Conservation (phyloP, 2,113 vertebrate genomes). For the Scalopus aquaticus region DNA sequence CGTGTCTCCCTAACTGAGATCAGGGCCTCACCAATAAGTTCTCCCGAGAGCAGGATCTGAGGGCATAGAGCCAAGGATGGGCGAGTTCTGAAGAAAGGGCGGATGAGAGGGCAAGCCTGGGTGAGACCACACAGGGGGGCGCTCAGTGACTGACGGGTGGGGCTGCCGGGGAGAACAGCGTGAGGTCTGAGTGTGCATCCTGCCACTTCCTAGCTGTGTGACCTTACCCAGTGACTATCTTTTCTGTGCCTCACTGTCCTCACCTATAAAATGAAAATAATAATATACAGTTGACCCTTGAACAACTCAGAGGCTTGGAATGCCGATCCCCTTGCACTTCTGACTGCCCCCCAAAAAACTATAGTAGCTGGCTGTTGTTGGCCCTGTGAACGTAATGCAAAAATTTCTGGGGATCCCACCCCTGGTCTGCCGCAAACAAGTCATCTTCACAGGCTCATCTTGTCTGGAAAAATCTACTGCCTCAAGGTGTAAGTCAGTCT, state of each 20-base stretch:
- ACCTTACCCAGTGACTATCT: neutral
- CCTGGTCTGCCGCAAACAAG: too few relatives aligned
- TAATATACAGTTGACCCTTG: neutral
- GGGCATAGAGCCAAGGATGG: neutral
- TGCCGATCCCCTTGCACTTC: too few relatives aligned
- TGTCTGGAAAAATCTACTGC: too few relatives aligned
- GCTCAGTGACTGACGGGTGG: rapidly evolving
- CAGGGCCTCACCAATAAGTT: neutral
- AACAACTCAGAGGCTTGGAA: too few relatives aligned
- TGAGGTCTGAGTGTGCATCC: neutral
- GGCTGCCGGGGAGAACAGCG: rapidly evolving
- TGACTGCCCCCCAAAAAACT: too few relatives aligned
- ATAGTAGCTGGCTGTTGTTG: too few relatives aligned
- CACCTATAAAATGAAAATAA: neutral
- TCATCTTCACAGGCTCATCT: too few relatives aligned
- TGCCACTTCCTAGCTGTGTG: neutral
- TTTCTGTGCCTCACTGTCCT: neutral
- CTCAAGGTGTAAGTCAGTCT: too few relatives aligned
- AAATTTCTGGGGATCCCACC: too few relatives aligned
- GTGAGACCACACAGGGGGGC: neutral
- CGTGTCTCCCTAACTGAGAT: too few relatives aligned
- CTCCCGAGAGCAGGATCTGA: neutral
- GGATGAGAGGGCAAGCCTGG: neutral
- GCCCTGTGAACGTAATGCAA: too few relatives aligned
- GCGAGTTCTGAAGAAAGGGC: neutral